These are phyloP conservation scores for Endotricha flammealis DNA, from an alignment of 2,888 invertebrate species.

Conservation along the genomic window DNA sequence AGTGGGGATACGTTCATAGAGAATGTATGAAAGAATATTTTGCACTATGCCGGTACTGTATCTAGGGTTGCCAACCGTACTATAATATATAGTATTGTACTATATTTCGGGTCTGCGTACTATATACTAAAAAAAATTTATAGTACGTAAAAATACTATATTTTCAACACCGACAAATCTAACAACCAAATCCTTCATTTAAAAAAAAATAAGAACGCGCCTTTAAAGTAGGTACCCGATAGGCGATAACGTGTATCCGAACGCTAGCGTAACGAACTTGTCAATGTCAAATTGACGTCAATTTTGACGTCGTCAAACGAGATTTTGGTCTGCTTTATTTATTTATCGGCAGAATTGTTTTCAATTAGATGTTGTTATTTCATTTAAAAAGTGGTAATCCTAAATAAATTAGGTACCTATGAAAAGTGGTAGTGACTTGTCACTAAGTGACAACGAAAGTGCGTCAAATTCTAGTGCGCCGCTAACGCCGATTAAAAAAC, in stretches of 20 bases:
- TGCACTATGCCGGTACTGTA: too few relatives aligned
- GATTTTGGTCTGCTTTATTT: constrained; percentile 7
- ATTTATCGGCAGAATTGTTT: constrained; percentile 6
- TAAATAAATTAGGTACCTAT: constrained; percentile 6
- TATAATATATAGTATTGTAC: constrained; percentile 13
- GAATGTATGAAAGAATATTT: too few relatives aligned
- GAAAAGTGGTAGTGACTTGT: constrained; percentile 8
- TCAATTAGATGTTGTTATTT: constrained; percentile 6
- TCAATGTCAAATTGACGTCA: constrained; percentile 7
- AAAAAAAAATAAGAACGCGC: constrained; percentile 2
- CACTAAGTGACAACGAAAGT: constrained; percentile 8
- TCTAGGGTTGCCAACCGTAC: constrained; percentile 9
- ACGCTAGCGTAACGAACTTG: not conserved
- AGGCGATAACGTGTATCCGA: constrained; percentile 1
- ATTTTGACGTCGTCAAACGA: too few relatives aligned
- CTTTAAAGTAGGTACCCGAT: not conserved
- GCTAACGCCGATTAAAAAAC: constrained; percentile 2
- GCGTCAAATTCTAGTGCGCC: constrained; percentile 9
- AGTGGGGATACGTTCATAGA: too few relatives aligned
- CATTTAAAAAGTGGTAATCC: constrained; percentile 1
- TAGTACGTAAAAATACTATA: constrained; percentile 10
- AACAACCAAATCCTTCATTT: not conserved
- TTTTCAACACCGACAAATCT: constrained; percentile 5
- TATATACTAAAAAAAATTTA: constrained; percentile 12
- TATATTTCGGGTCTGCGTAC: constrained; percentile 12